Conservation (phyloP, 2,113 vertebrate genomes). For the Saguinus midas region DNA sequence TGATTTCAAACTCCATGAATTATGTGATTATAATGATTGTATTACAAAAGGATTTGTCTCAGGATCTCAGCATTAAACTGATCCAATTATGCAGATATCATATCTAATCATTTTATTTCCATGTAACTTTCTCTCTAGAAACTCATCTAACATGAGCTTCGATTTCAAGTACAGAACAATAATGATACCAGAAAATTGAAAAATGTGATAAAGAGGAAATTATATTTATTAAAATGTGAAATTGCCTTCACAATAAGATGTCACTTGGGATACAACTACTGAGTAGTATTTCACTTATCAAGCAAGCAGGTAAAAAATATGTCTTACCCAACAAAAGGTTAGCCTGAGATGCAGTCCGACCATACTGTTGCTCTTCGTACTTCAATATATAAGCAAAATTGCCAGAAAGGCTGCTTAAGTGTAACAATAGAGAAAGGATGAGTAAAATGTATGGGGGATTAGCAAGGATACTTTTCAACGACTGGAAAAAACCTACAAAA, state of each 20-base stretch:
- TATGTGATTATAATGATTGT: not conserved
- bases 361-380: constrained; percentile 95
- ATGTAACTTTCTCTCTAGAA: not conserved
- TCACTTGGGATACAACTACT: not conserved
- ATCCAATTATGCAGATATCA: not conserved
- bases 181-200: not conserved
- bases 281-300: accelerated
- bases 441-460: constrained; percentile 86
- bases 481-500: constrained; percentile 87
- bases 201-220: not conserved
- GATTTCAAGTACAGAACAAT: not conserved
- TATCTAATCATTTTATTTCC: not conserved
- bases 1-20: not conserved
- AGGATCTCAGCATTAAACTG: not conserved
- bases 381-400: constrained; percentile 91
- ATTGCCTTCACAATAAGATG: not conserved
- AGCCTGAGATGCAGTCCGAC: constrained; percentile 87
- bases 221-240: not conserved
- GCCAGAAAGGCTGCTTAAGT: constrained; percentile 87
- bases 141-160: not conserved
- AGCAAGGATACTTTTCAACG: constrained; percentile 88
- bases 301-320: not conserved
- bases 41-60: not conserved
- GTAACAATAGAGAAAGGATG: constrained; percentile 83
- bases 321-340: constrained; percentile 92